Evolutionary conservation across 2,113 vertebrate genomes (phyloP), one percentile per base, ranked within the genome.

Genomic region (Centropus bengalensis): DNA sequence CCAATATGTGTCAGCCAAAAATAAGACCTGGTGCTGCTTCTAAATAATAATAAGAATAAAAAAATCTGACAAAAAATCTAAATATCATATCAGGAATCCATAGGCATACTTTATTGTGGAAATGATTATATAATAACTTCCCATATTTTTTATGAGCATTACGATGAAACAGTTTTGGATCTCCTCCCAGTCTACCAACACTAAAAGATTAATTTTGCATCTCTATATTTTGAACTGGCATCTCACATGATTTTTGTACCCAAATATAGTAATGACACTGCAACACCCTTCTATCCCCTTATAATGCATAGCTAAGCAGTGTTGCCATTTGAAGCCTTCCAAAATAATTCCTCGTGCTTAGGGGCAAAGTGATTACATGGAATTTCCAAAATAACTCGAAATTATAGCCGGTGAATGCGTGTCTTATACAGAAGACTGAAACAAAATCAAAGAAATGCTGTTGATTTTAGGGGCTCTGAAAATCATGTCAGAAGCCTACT

Each of bases 371-470:
- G 21, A 32, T 7, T 22, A 52, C 6, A 14, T 9, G 14, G 56
- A 51, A 82, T 54, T 88, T 86, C 51, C 60, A 84, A 71, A 92
- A 83, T n/a, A 63, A 86, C 47, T 59, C 7, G 12, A 78, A 52
- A 8, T 14, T 67, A 84, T 70, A 95, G 77, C 3, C 3, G 33
- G 22, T 74, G n/a, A 83, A 83, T 52, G 26, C 55, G 23, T 74
- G 67, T 30, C 32, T 83, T 96, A 56, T 83, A 93, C 90, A 68
- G 86, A 91, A 81, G 33, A 63, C 59, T 91, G 88, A 93, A 94
- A 90, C 90, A 83, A 94, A 96, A 91, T 90, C 90, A 90, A 95
- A 86, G 68, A 78, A 93, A 70, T 70, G 42, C 51, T 70, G 82
- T 83, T 88, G 82, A 45, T 88, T 96, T 96, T 93, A 90, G 82